A percentile compares a stretch with the other conserved stretches of the same genome.
Conservation (phyloP, 1,140 invertebrate species). For the Drosophila baimaii region DNA sequence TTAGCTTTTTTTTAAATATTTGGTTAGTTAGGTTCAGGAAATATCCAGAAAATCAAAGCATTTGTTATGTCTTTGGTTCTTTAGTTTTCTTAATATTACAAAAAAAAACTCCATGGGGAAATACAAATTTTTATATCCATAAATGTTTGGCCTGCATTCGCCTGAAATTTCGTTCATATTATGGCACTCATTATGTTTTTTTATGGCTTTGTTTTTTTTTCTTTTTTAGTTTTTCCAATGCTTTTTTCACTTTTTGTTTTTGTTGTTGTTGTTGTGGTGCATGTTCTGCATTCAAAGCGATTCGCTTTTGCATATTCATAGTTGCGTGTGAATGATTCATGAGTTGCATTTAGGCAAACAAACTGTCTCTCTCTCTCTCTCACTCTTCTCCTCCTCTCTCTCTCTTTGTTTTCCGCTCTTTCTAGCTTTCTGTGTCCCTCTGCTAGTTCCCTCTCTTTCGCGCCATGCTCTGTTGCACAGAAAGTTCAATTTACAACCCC, state of each 20-base stretch:
- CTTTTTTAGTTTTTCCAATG: conserved; percentile 9
- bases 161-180: not conserved
- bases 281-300: conserved; percentile 46
- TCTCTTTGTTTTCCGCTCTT: conserved; percentile 4
- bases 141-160: not conserved
- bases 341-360: conserved; percentile 53
- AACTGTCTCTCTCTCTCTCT: conserved; percentile 33
- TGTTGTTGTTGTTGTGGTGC: conserved; percentile 12
- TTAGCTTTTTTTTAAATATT: too few species aligned
- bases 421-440: conserved; percentile 5
- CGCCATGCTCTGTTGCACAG: conserved; percentile 70
- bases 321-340: conserved; percentile 61
- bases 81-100: not conserved
- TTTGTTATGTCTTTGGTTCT: not conserved
- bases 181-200: conserved; percentile 7
- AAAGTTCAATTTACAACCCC: conserved; percentile 69
- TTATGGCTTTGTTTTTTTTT: not conserved
- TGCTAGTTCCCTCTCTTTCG: not conserved
- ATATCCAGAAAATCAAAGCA: too few species aligned
- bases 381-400: conserved; percentile 1
- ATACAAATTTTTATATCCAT: too few species aligned
- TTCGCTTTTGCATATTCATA: conserved; percentile 55
- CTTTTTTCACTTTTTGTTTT: not conserved
- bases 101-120: not conserved
- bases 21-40: too few species aligned